Base-by-base conservation (phyloP, 2,797 vertebrate genomes). In the Gobio occitaniae region DNA sequence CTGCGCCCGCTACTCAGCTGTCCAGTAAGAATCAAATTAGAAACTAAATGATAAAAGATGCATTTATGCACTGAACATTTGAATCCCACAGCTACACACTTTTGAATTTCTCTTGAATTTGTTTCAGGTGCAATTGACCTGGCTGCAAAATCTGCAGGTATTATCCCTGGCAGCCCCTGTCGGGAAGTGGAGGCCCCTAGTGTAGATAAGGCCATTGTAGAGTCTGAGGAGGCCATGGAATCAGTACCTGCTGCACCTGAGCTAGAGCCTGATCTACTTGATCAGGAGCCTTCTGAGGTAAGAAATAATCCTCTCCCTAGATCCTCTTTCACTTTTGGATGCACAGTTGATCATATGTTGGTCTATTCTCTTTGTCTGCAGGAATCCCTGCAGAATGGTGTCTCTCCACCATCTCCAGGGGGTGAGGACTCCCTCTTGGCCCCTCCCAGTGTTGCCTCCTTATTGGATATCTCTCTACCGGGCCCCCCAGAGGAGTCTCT, bases 401-500 rank as follows among this genome's bases (percentile, higher is more conserved):
- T 91, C 2, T 92, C 95, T 56, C 94, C 96, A 2, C 91, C 94
- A 0, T 94, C 96, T 83, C 92, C 96, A 0, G 93, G 94, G 10
- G 91, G 94, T 4, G 92, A 94, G 29, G 96, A 96, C 89, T 95
- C 97, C 1, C 95, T 96, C 12, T 95, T 99, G 11, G 96, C 97
- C 84, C 98, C 98, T 0, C 98, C 98, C 79, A 98, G 99, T 1
- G 97, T 99, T 21, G 98, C 97, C 41, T 97, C 98, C 2, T 95
- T 99, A 66, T 92, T 99, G 88, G 98, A 99, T 92, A 98, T 99
- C 89, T 99, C 98, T 47, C 95, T 99, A 2, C 98, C 98, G 0
- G 98, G 98, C 3, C 98, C 97, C 2, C 98, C 98, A 0, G 98
- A 99, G 84, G 98, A 99, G 75, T 96, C 96, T n/a, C 95, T 99